Base-by-base conservation (phyloP, 2,113 vertebrate genomes). In the Colistium nudipinnis region DNA sequence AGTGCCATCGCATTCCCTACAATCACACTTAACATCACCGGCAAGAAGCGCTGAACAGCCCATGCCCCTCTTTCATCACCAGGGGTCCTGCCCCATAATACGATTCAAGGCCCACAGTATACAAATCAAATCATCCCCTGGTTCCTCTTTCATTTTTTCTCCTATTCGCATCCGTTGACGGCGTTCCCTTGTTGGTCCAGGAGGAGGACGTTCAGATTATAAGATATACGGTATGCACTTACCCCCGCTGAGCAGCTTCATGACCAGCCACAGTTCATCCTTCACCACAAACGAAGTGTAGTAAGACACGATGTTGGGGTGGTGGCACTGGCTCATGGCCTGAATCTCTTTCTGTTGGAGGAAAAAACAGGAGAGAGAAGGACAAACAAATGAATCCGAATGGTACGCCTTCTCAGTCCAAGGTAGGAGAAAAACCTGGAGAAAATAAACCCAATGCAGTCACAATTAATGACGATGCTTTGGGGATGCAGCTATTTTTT, bases 201-300 rank as follows among this genome's bases (percentile, higher is more conserved):
- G 16, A 45, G 38, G 14, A 4, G 44, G 33, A 36, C 14, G 3
- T n/a, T 36, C 17, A 45, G 9, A 53, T 4, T 31, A 20, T 16
- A 28, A 45, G 28, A 52, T 0, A 53, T 6, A 30, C 7, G 12
- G 11, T 11, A 11, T 12, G 51, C 24, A 88, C 91, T 88, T 88
- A 98, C 97, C 97, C 69, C 97, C 96, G 65, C 97, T 96, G 44
- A 98, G 94, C 76, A 98, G 92, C 92, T 95, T 96, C 96, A 99
- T 99, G 82, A 99, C 97, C 75, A 99, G 93, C 97, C 97, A 99
- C 61, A 99, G 95, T 86, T 99, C 97, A 76, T 99, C 97, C 89
- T 98, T 99, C 49, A 99, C 96, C 80, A 99, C 97, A 7, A 99
- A 99, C 0, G 97, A 99, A 1, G 97, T 99, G 89, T 98, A 98